Evolutionary conservation across 2,797 vertebrate species (phyloP).

Genomic region (Melanotaenia nigrans): DNA sequence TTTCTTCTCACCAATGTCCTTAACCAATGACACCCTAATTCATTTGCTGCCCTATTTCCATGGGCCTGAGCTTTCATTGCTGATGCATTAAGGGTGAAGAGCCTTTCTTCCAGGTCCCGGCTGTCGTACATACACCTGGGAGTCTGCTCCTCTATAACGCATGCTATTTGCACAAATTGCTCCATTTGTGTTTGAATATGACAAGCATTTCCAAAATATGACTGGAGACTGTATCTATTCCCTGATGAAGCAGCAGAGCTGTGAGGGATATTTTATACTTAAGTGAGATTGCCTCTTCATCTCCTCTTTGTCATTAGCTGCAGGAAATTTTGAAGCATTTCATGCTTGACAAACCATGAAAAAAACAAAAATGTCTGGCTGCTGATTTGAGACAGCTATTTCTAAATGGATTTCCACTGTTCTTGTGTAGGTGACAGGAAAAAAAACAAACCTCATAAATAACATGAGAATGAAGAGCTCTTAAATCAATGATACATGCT

Average conservation of each 20-base stretch:
- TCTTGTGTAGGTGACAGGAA: background rate
- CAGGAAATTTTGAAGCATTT: constrained; percentile 16
- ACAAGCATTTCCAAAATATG: constrained; percentile 65
- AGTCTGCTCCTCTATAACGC: constrained; percentile 67
- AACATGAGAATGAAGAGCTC: constrained; percentile 8
- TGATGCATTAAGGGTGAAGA: constrained; percentile 70
- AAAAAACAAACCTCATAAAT: background rate
- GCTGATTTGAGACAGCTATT: constrained; percentile 18
- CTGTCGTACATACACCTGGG: constrained; percentile 64
- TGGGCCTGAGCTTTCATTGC: constrained; percentile 38
- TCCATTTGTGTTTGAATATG: constrained; percentile 79
- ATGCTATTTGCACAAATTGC: constrained; percentile 81
- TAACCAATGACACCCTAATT: constrained; percentile 75
- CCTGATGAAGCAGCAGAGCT: constrained; percentile 47
- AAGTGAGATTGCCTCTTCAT: constrained; percentile 43
- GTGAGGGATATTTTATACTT: constrained; percentile 52
- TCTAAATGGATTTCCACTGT: constrained; percentile 6
- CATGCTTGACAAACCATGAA: constrained; percentile 17
- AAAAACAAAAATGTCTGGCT: constrained; percentile 20
- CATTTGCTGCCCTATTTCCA: constrained; percentile 68
- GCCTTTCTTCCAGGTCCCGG: constrained; percentile 56
- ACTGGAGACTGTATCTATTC: constrained; percentile 46
- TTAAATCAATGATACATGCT: background rate
- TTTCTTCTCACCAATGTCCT: constrained; percentile 61
- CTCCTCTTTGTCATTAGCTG: constrained; percentile 31